A percentile compares a stretch with the other conserved stretches of the same genome.
phyloP scores from a whole-genome alignment of 2,888 invertebrate species.

The Eristalis intricaria region DNA sequence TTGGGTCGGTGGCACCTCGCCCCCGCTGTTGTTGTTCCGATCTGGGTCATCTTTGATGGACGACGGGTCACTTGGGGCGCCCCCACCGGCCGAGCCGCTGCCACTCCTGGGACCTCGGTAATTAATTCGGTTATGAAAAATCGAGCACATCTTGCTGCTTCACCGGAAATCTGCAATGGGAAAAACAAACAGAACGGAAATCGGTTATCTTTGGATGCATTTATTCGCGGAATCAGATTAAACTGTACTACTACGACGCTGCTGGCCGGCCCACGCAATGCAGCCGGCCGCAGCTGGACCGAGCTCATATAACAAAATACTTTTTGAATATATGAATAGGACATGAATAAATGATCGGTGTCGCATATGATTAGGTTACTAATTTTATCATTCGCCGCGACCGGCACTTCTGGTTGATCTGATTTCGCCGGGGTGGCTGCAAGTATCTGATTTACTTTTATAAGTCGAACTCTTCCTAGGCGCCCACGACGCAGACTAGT shows the following conservation, averaged over 20 bases:
- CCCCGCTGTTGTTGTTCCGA: conserved; percentile 77
- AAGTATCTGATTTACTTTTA: conserved; percentile 40
- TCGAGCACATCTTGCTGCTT: conserved; percentile 77
- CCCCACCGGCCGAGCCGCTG: conserved; percentile 46
- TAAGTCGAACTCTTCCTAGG: conserved; percentile 24
- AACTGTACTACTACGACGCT: neutral
- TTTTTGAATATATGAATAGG: conserved; percentile 80
- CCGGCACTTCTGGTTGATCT: neutral
- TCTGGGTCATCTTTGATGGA: conserved; percentile 79
- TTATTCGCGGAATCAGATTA: conserved; percentile 59
- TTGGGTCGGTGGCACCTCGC: conserved; percentile 48
- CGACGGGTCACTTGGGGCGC: conserved; percentile 68
- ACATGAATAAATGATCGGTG: conserved; percentile 78
- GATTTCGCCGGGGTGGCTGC: conserved; percentile 21
- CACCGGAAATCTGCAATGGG: conserved; percentile 49
- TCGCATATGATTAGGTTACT: conserved; percentile 77
- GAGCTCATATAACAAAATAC: conserved; percentile 78
- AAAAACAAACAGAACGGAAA: conserved; percentile 38
- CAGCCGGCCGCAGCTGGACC: conserved; percentile 5
- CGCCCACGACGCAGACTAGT: neutral
- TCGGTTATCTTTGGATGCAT: conserved; percentile 55
- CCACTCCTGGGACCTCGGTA: conserved; percentile 78
- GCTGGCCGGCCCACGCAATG: neutral
- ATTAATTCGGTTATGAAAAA: conserved; percentile 80
- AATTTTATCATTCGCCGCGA: conserved; percentile 38